Base-by-base conservation (phyloP, 2,888 invertebrate genomes). In the Seladonia tumulorum region DNA sequence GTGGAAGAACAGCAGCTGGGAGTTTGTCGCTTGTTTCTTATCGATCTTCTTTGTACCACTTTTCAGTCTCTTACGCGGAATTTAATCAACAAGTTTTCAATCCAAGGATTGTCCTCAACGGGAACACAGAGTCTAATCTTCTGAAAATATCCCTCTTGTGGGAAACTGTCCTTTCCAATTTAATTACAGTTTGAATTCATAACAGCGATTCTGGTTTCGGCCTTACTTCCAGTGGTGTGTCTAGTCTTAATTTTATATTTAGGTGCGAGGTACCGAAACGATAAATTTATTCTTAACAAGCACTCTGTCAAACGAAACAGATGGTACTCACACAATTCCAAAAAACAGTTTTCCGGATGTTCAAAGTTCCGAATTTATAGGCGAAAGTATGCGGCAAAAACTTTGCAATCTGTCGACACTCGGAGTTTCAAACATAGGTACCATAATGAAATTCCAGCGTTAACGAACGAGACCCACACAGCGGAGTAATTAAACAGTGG, bases 371-470 rank as follows among this genome's bases (percentile, higher is more conserved):
- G 25, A 60, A 25, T 60, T 60, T 25, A 60, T 25, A 4, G 25
- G 1, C 22, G 25, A 60, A 60, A 57, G n/a, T 57, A 57, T 57
- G n/a, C 57, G n/a, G 25, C 25, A 14, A n/a, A 60, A 60, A 25
- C 25, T 60, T 60, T 60, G 12, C 14, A 12, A 14, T 14, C 5
- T 25, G 14, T 60, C 25, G 60, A 60, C 60, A 60, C 25, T 25
- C 4, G 60, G 60, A 25, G 5, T 25, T 5, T 25, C 60, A 60
- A 25, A 1, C 14, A 14, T 60, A 60, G 60, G 25, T 60, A 60
- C 25, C 14, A 60, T 60, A 25, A 60, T 60, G 60, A 60, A 60
- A 60, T 60, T 60, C 60, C 60, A 60, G 60, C 60, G 60, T 60
- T 60, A 60, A 60, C 60, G 60, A 60, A 60, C 29, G 60, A 60